Evolutionary conservation across 2,797 vertebrate genomes (phyloP).

Genomic region (Platyrinchus mystaceus): DNA sequence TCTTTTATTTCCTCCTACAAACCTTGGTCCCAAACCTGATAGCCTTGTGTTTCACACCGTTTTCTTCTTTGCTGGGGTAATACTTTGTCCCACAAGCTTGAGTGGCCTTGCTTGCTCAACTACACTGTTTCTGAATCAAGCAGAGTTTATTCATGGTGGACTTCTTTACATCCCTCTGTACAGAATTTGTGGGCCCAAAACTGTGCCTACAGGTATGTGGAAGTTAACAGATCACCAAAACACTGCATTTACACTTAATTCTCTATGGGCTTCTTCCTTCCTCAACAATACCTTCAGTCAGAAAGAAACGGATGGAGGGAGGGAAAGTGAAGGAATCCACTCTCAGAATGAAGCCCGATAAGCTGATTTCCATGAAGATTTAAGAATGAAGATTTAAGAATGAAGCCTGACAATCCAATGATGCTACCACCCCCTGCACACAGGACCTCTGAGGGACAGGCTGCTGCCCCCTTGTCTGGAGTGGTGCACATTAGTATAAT

Average conservation of each 20-base stretch:
- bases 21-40: neutral
- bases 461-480: neutral
- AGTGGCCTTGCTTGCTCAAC: neutral
- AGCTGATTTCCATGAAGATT: neutral
- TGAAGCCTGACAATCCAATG: neutral
- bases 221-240: neutral
- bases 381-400: neutral
- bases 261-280: neutral
- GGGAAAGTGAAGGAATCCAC: neutral
- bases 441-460: neutral
- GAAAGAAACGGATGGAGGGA: neutral
- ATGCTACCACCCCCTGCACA: neutral
- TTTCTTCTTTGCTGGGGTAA: neutral
- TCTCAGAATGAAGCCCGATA: neutral
- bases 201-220: neutral
- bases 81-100: neutral
- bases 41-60: neutral
- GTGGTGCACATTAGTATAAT: neutral
- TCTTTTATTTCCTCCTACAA: neutral
- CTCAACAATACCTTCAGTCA: neutral
- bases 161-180: neutral
- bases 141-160: neutral
- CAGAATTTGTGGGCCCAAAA: neutral
- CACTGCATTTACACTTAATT: neutral
- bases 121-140: neutral